Conservation (phyloP, 2,113 vertebrate species). For the Chaetodon trifascialis region DNA sequence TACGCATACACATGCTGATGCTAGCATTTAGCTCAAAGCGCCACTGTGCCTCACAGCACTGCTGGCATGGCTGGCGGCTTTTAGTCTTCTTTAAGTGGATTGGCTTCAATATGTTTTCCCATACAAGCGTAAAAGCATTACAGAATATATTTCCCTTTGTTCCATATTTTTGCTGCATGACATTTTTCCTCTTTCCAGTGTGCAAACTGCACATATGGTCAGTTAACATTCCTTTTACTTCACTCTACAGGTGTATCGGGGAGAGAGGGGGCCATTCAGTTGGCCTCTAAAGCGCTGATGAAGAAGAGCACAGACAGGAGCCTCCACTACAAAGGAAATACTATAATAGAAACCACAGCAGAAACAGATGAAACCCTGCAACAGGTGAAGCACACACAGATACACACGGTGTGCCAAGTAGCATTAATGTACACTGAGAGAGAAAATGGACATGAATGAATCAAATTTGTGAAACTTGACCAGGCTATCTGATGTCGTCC, state of each 20-base stretch:
- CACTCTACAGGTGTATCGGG: constrained; percentile 56
- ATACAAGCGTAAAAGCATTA: too few species aligned
- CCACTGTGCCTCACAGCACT: too few species aligned
- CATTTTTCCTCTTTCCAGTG: too few species aligned
- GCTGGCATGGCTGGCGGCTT: too few species aligned
- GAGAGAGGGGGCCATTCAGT: constrained; percentile 58
- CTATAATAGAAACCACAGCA: constrained; percentile 24
- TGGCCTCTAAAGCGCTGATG: constrained; percentile 59
- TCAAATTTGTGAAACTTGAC: background rate
- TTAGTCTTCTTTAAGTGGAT: too few species aligned
- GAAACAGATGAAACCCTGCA: constrained; percentile 38
- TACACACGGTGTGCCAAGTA: background rate
- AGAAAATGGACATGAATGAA: background rate
- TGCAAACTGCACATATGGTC: too few species aligned
- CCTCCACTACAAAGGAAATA: constrained; percentile 22
- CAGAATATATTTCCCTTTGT: too few species aligned
- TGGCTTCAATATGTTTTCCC: too few species aligned
- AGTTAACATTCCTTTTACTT: background rate
- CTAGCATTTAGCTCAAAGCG: too few species aligned
- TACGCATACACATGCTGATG: background rate
- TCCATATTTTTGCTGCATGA: too few species aligned
- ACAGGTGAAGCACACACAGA: constrained; percentile 58
- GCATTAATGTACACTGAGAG: background rate
- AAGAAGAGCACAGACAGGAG: constrained; percentile 61
- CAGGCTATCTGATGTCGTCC: background rate